A percentile compares a stretch with the other conserved stretches of the same genome.
Conservation (phyloP, 23 tunicate genomes). For the Botrylloides violaceus region DNA sequence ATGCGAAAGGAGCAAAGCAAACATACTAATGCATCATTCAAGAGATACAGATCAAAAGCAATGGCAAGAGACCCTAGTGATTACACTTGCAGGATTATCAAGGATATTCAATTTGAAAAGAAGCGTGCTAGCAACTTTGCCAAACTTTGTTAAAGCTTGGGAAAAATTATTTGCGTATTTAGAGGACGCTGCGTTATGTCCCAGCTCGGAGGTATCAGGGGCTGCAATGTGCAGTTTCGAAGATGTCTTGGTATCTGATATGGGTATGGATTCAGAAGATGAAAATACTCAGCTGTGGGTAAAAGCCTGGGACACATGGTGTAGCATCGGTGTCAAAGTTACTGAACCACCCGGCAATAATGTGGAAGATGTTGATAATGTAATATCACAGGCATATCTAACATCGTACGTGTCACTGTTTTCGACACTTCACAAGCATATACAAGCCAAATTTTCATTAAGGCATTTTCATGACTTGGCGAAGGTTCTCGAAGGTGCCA, state of each 20-base stretch:
- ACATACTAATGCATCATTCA: conserved; percentile 87
- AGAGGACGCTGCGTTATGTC: conserved; percentile 52
- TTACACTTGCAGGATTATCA: conserved; percentile 84
- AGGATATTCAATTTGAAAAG: conserved; percentile 73
- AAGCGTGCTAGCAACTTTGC: conserved; percentile 30
- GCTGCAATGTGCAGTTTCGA: conserved; percentile 92
- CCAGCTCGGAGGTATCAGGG: conserved; percentile 62
- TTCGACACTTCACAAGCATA: conserved; percentile 46
- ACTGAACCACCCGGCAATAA: conserved; percentile 70
- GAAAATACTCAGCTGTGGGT: conserved; percentile 13
- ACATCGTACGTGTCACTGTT: conserved; percentile 57
- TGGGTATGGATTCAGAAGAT: neutral
- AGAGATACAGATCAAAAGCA: conserved; percentile 97
- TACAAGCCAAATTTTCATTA: conserved; percentile 37
- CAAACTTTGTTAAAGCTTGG: conserved; percentile 56
- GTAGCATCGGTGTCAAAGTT: conserved; percentile 58
- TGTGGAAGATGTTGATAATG: conserved; percentile 45
- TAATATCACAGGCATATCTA: conserved; percentile 78
- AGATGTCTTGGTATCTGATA: conserved; percentile 54
- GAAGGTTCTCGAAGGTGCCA: conserved; percentile 47
- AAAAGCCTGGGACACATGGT: conserved; percentile 78
- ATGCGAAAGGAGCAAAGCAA: conserved; percentile 20
- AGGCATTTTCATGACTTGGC: conserved; percentile 44
- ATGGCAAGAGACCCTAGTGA: conserved; percentile 94
- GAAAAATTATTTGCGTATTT: conserved; percentile 55